Base-by-base conservation (phyloP, 2,797 vertebrate species). In the Todus mexicanus region DNA sequence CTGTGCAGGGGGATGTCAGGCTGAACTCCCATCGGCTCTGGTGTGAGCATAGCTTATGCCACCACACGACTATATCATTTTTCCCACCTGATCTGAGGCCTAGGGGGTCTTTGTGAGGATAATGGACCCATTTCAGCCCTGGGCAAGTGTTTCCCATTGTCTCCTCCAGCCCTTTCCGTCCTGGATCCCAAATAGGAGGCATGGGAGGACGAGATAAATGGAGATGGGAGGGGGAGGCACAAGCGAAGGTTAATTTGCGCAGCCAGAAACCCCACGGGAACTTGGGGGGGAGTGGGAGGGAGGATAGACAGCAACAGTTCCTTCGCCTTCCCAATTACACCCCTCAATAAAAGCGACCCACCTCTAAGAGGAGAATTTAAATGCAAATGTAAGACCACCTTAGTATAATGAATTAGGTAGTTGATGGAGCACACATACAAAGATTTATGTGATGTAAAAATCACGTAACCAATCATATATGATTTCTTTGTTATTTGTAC, bases 231-330 rank as follows among this genome's bases (percentile, higher is more conserved):
- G 5, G n/a, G 19, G 33, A 70, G 27, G 21, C 59, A 38, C 7
- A 23, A n/a, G 33, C 15, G 51, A 42, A 68, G 29, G 14, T 7
- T 11, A 2, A 6, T 35, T 31, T 31, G 15, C 5, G 1, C 40
- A 15, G 40, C 33, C 54, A 48, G 73, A 68, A 63, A 0, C 7
- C 16, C 26, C 15, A 2, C 0, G 0, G 27, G 13, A 21, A 22
- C 53, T 10, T 23, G 15, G 50, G 20, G 6, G 2, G 2, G 15
- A n/a, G n/a, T n/a, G n/a, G n/a, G n/a, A n/a, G 5, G 7, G 22
- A 7, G 29, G 6, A 10, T 57, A 15, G 14, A 18, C 27, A 16
- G 27, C 0, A 37, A 18, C 60, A 25, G n/a, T 27, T 54, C 68
- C 54, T 22, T 17, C 6, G 7, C 38, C 15, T 25, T 68, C 19